Conservation (phyloP, 1,140 invertebrate genomes). For the Hesperophylax magnus region DNA sequence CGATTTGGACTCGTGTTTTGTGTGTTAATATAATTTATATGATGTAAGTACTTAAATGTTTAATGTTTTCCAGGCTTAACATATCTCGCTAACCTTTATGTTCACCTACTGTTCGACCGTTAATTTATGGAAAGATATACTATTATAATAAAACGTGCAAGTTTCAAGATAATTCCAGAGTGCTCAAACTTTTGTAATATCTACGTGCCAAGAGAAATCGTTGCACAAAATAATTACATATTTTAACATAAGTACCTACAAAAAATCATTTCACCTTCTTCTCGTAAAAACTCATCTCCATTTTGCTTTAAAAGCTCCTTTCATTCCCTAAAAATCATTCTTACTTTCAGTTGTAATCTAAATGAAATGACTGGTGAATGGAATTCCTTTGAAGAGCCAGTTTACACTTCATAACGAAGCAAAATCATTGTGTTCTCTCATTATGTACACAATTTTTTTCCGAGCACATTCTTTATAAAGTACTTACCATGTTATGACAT, state of each 20-base stretch:
- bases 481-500: not conserved
- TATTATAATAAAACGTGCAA: too few relatives aligned
- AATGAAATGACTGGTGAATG: conserved; percentile 17
- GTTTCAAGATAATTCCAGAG: too few relatives aligned
- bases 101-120: conserved; percentile 3
- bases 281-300: too few relatives aligned
- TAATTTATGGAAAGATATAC: conserved; percentile 34
- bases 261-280: too few relatives aligned
- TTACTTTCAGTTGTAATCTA: not conserved
- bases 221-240: too few relatives aligned
- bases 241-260: conserved; percentile 45
- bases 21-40: not conserved
- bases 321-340: too few relatives aligned
- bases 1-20: not conserved
- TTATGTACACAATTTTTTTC: conserved; percentile 35
- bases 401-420: not conserved
- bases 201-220: too few relatives aligned
- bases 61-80: conserved; percentile 1
- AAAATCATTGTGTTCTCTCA: conserved; percentile 39
- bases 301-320: too few relatives aligned
- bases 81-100: conserved; percentile 34
- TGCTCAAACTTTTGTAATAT: too few relatives aligned
- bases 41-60: conserved; percentile 15
- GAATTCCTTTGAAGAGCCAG: not conserved
- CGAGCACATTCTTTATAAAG: conserved; percentile 7